Evolutionary conservation across 2,888 invertebrate genomes (phyloP), one percentile per base, ranked within the genome.

Genomic region (Nephrotoma flavescens): DNA sequence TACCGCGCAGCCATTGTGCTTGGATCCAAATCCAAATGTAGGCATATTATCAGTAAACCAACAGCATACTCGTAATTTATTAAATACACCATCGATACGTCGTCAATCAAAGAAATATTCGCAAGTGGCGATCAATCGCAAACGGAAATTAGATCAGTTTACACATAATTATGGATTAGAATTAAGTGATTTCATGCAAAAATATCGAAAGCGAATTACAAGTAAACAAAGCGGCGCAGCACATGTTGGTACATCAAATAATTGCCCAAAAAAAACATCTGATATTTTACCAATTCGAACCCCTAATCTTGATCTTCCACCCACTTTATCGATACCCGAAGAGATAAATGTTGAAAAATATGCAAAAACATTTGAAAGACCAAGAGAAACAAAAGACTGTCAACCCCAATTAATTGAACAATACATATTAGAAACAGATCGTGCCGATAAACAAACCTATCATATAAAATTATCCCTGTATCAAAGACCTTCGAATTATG

Each of bases 351-450:
- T 91, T 41, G 90, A 91, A 89, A 92, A 90, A 89, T 92, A 89
- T 90, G 92, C 90, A 88, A 92, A 90, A 89, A 91, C 89, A 88
- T 92, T 89, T 89, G 92, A 90, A 91, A 92, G 89, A 90, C 92
- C 89, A 87, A 91, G 90, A 86, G 90, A 91, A 87, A 91, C 90
- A 87, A 91, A 90, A 88, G 96, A 96, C 92, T 96, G 95, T 91
- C 94, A 94, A 89, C 96, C 97, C 83, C 95, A 96, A 91, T 92
- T 96, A 86, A 95, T 97, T 86, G 97, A 97, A 91, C 97, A 97
- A 90, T 97, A 97, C 91, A 95, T 96, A 87, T 92, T 98, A 89
- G 98, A 98, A 92, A 96, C 97, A 85, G 97, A 97, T 89, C 93
- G 94, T 87, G 91, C 91, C 85, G 92, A 93, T 0, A 94, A 95